Percentiles rank a stretch among this genome's conserved stretches.
Conservation (phyloP, 2,797 vertebrate genomes). For the Tapirus indicus region DNA sequence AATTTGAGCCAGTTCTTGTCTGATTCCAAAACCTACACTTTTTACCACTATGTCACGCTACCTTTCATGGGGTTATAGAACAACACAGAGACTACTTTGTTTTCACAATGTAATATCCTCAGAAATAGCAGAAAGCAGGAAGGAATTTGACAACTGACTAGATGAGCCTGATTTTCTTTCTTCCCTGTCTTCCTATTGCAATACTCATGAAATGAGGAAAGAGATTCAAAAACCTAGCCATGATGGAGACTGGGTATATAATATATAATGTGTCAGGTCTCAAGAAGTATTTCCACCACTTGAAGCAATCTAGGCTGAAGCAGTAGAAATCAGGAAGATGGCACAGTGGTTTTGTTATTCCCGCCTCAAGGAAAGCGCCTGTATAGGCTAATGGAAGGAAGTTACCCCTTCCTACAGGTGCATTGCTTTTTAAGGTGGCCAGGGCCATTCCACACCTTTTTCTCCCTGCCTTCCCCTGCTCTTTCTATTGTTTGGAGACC, state of each 20-base stretch:
- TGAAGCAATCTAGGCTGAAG: not conserved
- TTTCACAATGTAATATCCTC: not conserved
- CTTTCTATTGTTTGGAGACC: not conserved
- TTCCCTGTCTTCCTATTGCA: not conserved
- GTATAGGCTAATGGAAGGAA: not conserved
- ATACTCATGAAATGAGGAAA: not conserved
- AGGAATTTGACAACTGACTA: not conserved
- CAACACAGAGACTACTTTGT: not conserved
- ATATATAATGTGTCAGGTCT: not conserved
- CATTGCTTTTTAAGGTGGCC: not conserved
- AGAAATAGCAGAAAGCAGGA: not conserved
- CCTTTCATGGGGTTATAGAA: not conserved
- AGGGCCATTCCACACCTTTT: not conserved
- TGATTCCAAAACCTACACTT: not conserved
- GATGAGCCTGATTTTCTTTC: not conserved
- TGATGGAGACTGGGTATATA: not conserved
- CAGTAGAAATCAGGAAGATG: not conserved
- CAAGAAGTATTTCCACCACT: not conserved
- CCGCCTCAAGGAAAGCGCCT: not conserved
- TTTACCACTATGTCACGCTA: not conserved
- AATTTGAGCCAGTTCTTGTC: not conserved
- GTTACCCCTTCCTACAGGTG: not conserved
- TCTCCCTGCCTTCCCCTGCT: not conserved
- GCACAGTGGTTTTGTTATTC: not conserved
- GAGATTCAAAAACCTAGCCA: not conserved